Percentiles rank a stretch among this genome's conserved stretches.
These are phyloP conservation scores for Cynaeus angustus DNA, from an alignment of 2,888 invertebrate species.

Conservation along the genomic window DNA sequence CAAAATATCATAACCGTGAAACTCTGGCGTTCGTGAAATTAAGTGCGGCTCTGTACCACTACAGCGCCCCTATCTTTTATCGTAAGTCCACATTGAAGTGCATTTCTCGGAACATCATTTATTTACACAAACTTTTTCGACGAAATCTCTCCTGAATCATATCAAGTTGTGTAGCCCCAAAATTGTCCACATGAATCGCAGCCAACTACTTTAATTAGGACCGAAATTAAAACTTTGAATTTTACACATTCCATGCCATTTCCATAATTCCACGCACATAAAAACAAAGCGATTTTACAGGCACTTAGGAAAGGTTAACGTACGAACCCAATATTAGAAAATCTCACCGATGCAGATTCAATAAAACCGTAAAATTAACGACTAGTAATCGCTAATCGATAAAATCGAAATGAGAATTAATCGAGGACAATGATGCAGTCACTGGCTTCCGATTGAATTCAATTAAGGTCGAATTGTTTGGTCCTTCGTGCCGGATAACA, in stretches of 20 bases:
- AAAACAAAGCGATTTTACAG: conserved; percentile 2
- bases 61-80: background rate
- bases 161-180: too few relatives aligned
- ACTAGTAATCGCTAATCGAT: background rate
- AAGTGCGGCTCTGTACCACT: too few relatives aligned
- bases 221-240: background rate
- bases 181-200: too few relatives aligned
- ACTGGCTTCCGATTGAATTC: background rate
- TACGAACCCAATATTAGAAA: background rate
- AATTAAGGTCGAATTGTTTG: background rate
- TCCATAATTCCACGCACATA: background rate
- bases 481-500: background rate
- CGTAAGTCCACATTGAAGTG: background rate
- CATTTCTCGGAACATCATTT: background rate
- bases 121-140: background rate
- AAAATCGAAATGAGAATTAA: background rate
- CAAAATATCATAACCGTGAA: too few relatives aligned
- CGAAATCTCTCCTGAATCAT: too few relatives aligned
- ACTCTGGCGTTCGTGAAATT: too few relatives aligned
- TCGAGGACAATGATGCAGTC: background rate
- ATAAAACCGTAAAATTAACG: background rate
- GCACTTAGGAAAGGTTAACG: background rate
- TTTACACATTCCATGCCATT: background rate
- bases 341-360: background rate
- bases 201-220: too few relatives aligned